A percentile compares a stretch with the other conserved stretches of the same genome.
These are phyloP conservation scores for Rugalucina vietnamica DNA, from an alignment of 2,888 invertebrate species.

Conservation along the genomic window DNA sequence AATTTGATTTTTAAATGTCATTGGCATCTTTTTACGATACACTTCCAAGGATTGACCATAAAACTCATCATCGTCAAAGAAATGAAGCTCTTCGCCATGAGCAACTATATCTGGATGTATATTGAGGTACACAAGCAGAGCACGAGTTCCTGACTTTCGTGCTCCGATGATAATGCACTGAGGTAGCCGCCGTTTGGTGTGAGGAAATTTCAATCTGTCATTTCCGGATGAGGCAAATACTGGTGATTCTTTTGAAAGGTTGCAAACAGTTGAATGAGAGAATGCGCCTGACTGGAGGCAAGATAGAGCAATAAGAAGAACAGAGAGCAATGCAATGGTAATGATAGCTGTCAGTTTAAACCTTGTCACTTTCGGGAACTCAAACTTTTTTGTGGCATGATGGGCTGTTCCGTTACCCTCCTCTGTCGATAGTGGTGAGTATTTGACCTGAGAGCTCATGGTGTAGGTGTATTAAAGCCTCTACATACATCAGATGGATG, in stretches of 20 bases:
- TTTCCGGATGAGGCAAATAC: not conserved
- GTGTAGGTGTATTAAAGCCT: too few species aligned
- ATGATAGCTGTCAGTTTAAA: conserved; percentile 44
- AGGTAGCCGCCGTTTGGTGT: conserved; percentile 81
- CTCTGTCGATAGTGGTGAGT: conserved; percentile 35
- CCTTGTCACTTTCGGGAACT: conserved; percentile 36
- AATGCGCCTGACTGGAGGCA: conserved; percentile 44
- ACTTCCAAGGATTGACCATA: conserved; percentile 96
- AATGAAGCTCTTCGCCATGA: conserved; percentile 97
- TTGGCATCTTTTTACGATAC: conserved; percentile 94
- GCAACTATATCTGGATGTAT: conserved; percentile 90
- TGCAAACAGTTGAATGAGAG: conserved; percentile 38
- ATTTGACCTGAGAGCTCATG: conserved; percentile 30
- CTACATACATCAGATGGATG: too few species aligned
- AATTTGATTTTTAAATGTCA: conserved; percentile 93
- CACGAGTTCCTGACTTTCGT: conserved; percentile 84
- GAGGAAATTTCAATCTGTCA: conserved; percentile 42
- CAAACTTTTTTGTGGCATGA: conserved; percentile 13
- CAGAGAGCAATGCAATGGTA: conserved; percentile 20
- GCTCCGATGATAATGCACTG: conserved; percentile 84
- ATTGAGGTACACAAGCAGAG: conserved; percentile 83
- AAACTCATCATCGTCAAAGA: conserved; percentile 94
- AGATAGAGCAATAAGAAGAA: conserved; percentile 40
- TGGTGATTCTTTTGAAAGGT: conserved; percentile 8
- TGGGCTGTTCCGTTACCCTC: not conserved